Conservation (phyloP, 2,797 vertebrate species). For the Crax fasciolata region DNA sequence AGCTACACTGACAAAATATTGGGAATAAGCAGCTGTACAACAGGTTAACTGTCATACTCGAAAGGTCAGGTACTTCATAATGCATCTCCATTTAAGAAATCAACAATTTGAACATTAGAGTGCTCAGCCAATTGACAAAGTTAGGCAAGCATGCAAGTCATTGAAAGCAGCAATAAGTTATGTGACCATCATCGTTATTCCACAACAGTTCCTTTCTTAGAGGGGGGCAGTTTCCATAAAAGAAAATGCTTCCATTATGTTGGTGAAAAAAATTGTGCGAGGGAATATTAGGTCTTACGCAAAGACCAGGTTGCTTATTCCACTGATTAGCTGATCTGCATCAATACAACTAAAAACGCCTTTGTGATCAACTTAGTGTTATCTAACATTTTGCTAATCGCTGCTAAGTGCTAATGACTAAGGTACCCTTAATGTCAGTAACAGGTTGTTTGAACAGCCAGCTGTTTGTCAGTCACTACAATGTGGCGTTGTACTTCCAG, state of each 20-base stretch:
- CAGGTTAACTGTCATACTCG: slow-evolving; percentile 55
- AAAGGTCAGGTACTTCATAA: slow-evolving; percentile 56
- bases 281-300: slow-evolving; percentile 53
- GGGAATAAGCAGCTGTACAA: slow-evolving; percentile 70
- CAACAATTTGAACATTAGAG: background rate
- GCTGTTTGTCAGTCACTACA: slow-evolving; percentile 47
- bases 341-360: background rate
- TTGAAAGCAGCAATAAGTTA: background rate
- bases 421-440: slow-evolving; percentile 80
- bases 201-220: slow-evolving; percentile 29
- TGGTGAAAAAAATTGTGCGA: slow-evolving; percentile 30
- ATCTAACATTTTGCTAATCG: slow-evolving; percentile 63
- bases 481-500: background rate
- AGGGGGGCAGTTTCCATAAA: slow-evolving; percentile 3
- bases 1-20: slow-evolving; percentile 39
- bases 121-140: slow-evolving; percentile 1
- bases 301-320: slow-evolving; percentile 49
- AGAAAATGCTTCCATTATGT: background rate
- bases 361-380: slow-evolving; percentile 77
- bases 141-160: slow-evolving; percentile 39
- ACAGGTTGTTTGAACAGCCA: slow-evolving; percentile 52
- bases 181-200: slow-evolving; percentile 23
- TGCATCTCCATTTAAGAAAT: background rate
- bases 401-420: slow-evolving; percentile 80
- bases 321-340: slow-evolving; percentile 27